These are phyloP conservation scores for Drosophila gaucha DNA, from an alignment of 2,888 invertebrate species.

Conservation along the genomic window DNA sequence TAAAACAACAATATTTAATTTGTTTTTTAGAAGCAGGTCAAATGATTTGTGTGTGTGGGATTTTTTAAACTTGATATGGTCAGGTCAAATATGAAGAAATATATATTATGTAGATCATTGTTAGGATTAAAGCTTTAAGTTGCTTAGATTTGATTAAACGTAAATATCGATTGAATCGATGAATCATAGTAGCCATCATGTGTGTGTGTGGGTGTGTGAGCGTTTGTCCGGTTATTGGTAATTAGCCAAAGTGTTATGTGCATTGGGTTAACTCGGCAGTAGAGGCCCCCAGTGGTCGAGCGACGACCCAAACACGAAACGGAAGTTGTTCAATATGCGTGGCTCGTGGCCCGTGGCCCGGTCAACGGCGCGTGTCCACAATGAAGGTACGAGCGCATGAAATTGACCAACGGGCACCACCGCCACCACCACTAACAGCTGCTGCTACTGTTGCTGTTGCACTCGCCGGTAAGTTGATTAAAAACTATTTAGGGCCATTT, in stretches of 20 bases:
- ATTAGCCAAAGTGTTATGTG: slow-evolving; percentile 71
- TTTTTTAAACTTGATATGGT: background rate
- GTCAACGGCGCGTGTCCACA: slow-evolving; percentile 48
- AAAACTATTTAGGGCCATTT: slow-evolving; percentile 57
- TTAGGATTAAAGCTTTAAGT: background rate
- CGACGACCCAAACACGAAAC: slow-evolving; percentile 33
- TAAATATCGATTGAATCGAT: background rate
- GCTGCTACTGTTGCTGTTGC: slow-evolving; percentile 3
- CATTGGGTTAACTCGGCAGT: slow-evolving; percentile 71
- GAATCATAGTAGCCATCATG: background rate
- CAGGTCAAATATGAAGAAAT: too few species aligned
- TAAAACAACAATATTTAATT: background rate
- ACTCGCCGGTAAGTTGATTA: slow-evolving; percentile 38
- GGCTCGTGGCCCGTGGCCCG: slow-evolving; percentile 34
- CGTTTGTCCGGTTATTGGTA: slow-evolving; percentile 45
- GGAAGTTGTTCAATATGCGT: slow-evolving; percentile 77
- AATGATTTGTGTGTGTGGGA: background rate
- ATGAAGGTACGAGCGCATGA: slow-evolving; percentile 68
- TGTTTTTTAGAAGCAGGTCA: background rate
- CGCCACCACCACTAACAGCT: background rate
- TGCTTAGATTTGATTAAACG: background rate
- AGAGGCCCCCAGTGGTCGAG: slow-evolving; percentile 38
- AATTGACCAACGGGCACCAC: slow-evolving; percentile 52
- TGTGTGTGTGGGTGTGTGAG: background rate
- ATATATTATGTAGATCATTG: too few species aligned